Conservation (phyloP, 2,797 vertebrate genomes). For the Eulemur coronatus region DNA sequence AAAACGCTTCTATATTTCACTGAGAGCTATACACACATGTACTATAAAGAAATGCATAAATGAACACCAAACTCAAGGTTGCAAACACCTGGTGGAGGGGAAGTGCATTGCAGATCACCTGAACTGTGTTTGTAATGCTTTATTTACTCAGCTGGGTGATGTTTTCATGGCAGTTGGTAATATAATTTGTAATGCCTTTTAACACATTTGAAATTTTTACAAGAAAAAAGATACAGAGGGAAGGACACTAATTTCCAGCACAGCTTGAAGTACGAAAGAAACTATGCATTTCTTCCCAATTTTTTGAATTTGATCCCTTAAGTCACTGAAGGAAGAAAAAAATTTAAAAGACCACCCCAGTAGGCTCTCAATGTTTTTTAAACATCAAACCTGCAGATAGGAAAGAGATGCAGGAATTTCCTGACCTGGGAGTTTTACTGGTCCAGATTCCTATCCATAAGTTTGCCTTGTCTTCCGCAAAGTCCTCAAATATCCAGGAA, state of each 20-base stretch:
- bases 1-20: neutral
- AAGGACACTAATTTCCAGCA: neutral
- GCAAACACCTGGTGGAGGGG: neutral
- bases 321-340: neutral
- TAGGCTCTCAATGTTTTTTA: neutral
- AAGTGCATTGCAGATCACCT: neutral
- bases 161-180: neutral
- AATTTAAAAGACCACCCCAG: neutral
- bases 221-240: neutral
- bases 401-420: neutral
- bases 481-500: neutral
- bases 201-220: neutral
- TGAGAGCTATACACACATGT: neutral
- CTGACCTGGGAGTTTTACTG: neutral
- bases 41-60: neutral
- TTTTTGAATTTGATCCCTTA: constrained; percentile 1
- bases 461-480: neutral
- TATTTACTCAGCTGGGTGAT: neutral
- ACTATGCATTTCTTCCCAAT: neutral
- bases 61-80: neutral
- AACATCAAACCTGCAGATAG: neutral
- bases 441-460: neutral
- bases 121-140: neutral
- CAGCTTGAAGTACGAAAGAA: neutral
- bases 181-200: neutral